Evolutionary conservation across 1,140 invertebrate genomes (phyloP), one percentile per base, ranked within the genome.

Genomic region (Plectrocnemia conspersa): DNA sequence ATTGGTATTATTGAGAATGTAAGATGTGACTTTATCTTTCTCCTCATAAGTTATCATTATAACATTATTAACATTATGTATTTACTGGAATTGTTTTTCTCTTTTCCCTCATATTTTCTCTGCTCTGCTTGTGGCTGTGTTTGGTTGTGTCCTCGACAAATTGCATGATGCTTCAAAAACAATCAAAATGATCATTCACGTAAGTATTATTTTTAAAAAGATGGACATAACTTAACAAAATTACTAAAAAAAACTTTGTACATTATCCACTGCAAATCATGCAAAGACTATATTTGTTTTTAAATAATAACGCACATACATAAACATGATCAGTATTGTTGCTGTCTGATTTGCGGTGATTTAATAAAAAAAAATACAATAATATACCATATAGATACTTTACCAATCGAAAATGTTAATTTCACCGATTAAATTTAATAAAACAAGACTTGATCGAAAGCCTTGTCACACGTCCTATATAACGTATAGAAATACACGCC

Each of bases 181-280:
- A 62, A 63, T 84, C 87, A 81, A 88, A 88, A 88, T 70, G 68
- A 75, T 76, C 72, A 74, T 79, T 79, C 85, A 77, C 84, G 90
- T 81, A 92, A 91, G 84, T 83, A 82, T 79, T 75, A 68, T 53
- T 56, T 55, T 44, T 59, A 54, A 44, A 49, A 41, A 57, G 48
- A 55, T 56, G 54, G 56, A 59, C 56, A 58, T 63, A 60, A 56
- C 53, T 54, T 58, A 55, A 62, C 56, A 56, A n/a, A n/a, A n/a
- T n/a, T n/a, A n/a, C n/a, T n/a, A n/a, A n/a, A n/a, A n/a, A n/a
- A n/a, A n/a, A n/a, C n/a, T n/a, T n/a, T n/a, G n/a, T n/a, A n/a
- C n/a, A n/a, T n/a, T n/a, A n/a, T n/a, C n/a, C n/a, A n/a, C n/a
- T n/a, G n/a, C n/a, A n/a, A n/a, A n/a, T n/a, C n/a, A n/a, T n/a